Evolutionary conservation across 2,888 invertebrate genomes (phyloP), one percentile per base, ranked within the genome.

Genomic region (Syrista parreyssii): DNA sequence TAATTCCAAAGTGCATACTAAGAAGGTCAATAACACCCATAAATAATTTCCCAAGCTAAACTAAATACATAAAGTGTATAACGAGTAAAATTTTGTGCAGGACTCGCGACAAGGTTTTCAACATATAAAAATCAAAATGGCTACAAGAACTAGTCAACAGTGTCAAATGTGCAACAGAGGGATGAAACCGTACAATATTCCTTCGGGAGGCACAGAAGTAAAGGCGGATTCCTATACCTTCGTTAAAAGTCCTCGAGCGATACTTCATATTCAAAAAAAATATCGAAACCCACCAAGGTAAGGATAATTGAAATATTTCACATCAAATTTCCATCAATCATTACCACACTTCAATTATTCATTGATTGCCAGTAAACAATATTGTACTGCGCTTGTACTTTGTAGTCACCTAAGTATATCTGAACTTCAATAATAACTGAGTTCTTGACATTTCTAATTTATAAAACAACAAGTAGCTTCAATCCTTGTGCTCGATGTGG

Each of bases 91-190:
- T 55, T 55, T 23, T 23, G 23, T 55, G 55, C 23, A 23, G 23
- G 9, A 55, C 23, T 55, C 23, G 55, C 23, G 55, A 23, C 23
- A 23, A 55, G 55, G 23, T 55, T 23, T 55, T 55, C 23, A 23
- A 40, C 23, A 9, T 55, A 23, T 55, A 9, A 55, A 55, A 55
- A 23, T 55, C 23, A 84, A 81, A 79, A 90, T 91, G 89, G 78
- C 86, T 40, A 85, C 86, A 76, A 88, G 81, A 80, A 84, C 83
- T 55, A 86, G 85, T 35, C 87, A 89, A 36, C 86, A 87, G 71
- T 91, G 90, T 79, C 86, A 87, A 79, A 89, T 89, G 88, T 90
- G 90, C 83, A 89, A 88, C 80, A 86, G 83, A 31, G 89, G 88
- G 6, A 80, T 89, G 74, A 87, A 86, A 36, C 78, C 87, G 0